Evolutionary conservation across 2,888 invertebrate genomes (phyloP).

Genomic region (Hofmannophila pseudospretella): DNA sequence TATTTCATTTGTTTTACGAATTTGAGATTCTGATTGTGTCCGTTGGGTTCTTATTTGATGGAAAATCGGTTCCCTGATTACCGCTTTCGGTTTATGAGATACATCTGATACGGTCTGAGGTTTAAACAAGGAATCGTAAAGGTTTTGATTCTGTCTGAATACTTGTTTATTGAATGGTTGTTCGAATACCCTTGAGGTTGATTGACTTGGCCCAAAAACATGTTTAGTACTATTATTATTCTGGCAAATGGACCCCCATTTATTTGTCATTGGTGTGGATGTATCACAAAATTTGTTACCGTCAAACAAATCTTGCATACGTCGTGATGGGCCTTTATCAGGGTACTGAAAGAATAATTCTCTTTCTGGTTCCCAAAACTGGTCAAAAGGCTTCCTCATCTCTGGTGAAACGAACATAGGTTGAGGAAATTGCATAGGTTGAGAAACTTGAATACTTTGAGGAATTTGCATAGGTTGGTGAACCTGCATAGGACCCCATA

Average conservation of each 20-base stretch:
- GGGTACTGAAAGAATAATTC: no score
- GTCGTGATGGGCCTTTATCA: no score
- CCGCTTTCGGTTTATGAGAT: not conserved
- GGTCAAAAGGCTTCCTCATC: no score
- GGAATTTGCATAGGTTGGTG: not conserved
- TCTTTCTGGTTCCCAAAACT: no score
- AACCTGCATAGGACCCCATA: not conserved
- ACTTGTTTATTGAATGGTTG: not conserved
- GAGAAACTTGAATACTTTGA: not conserved
- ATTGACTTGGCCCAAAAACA: not conserved
- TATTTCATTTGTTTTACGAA: not conserved
- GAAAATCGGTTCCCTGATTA: no score
- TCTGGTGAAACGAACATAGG: not conserved
- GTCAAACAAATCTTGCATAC: not conserved
- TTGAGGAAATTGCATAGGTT: not conserved
- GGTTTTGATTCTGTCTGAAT: not conserved
- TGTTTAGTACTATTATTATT: not conserved
- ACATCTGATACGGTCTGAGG: not conserved
- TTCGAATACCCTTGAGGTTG: not conserved
- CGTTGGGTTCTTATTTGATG: no score
- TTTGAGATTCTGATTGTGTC: not conserved
- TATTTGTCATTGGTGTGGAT: not conserved
- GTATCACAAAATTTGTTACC: not conserved
- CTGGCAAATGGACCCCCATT: not conserved
- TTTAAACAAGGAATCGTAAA: not conserved